Evolutionary conservation across 2,797 vertebrate genomes (phyloP).

Genomic region (Enteromius mattozi): DNA sequence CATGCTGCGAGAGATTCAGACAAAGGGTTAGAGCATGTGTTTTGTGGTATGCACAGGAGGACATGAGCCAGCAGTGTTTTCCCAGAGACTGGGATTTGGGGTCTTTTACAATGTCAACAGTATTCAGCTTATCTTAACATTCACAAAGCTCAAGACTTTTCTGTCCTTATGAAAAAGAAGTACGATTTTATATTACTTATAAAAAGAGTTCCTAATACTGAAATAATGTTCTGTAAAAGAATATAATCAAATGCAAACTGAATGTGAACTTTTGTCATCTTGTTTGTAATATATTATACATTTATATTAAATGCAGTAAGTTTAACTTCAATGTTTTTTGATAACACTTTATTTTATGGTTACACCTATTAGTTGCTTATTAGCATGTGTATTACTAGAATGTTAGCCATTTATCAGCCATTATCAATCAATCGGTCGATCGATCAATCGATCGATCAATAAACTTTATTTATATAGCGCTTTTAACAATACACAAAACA

Average conservation of each 20-base stretch:
- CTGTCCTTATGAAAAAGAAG: background rate
- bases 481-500: no score
- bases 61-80: background rate
- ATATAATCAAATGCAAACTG: background rate
- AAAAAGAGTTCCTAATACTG: background rate
- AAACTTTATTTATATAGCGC: no score
- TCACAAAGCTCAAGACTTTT: background rate
- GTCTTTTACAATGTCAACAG: background rate
- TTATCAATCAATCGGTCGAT: no score
- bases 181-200: background rate
- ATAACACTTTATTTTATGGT: no score
- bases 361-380: no score
- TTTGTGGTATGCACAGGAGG: constrained; percentile 5
- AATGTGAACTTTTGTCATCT: background rate
- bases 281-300: background rate
- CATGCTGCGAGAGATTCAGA: background rate
- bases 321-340: background rate
- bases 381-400: no score
- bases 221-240: background rate
- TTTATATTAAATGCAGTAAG: background rate
- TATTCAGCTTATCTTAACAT: background rate
- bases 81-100: background rate
- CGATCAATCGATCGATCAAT: no score
- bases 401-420: no score
- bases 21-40: constrained; percentile 5